Conservation (phyloP, 2,113 vertebrate genomes). For the Perccottus glenii region DNA sequence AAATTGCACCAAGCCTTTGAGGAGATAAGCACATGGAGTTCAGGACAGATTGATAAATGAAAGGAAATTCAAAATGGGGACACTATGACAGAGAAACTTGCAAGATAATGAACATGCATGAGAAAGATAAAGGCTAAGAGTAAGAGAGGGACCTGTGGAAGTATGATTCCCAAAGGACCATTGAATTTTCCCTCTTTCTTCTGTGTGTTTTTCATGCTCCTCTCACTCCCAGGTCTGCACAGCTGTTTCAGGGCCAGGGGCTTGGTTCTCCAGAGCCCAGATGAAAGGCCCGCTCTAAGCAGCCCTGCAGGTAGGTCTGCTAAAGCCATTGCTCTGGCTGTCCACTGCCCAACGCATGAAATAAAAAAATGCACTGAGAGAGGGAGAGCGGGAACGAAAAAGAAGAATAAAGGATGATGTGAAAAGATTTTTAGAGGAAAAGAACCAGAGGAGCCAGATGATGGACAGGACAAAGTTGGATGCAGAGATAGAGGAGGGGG, state of each 20-base stretch:
- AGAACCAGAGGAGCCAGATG: constrained; percentile 41
- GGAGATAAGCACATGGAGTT: neutral
- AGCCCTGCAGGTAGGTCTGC: constrained; percentile 82
- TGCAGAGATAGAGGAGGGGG: constrained; percentile 35
- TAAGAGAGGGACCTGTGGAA: constrained; percentile 44
- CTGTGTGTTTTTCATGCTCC: constrained; percentile 71
- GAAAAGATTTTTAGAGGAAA: constrained; percentile 40
- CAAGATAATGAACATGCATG: constrained; percentile 14
- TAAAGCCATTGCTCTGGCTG: constrained; percentile 78
- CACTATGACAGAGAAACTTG: neutral
- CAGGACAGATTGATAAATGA: neutral
- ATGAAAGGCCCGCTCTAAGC: constrained; percentile 80
- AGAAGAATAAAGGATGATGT: constrained; percentile 28
- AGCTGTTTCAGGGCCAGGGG: constrained; percentile 80
- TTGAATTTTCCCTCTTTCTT: constrained; percentile 78
- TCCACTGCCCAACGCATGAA: constrained; percentile 65
- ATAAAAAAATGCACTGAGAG: constrained; percentile 43
- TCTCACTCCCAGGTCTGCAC: constrained; percentile 78
- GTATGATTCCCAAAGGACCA: constrained; percentile 68
- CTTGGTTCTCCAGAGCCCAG: constrained; percentile 80
- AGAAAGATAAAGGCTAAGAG: constrained; percentile 34
- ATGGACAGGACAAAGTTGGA: constrained; percentile 51
- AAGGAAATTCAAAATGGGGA: neutral
- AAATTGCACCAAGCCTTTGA: neutral
- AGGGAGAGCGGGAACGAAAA: constrained; percentile 27